A percentile compares a stretch with the other conserved stretches of the same genome.
phyloP scores from a whole-genome alignment of 2,888 invertebrate genomes.

The Cylindroiulus punctatus region DNA sequence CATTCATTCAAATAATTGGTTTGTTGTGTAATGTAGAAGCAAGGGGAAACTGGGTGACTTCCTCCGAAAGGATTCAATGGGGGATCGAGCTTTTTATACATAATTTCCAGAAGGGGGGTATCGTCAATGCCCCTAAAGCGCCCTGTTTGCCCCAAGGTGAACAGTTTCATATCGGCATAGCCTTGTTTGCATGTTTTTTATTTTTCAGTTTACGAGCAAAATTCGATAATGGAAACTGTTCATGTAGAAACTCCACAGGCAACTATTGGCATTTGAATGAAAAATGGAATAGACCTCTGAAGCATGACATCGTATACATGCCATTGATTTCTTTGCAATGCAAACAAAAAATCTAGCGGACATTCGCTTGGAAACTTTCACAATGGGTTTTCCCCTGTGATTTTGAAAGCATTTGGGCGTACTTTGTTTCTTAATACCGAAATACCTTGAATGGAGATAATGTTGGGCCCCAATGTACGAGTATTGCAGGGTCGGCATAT shows the following conservation, averaged over 20 bases:
- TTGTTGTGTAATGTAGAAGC: too few species aligned
- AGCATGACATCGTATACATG: neutral
- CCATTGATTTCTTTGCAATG: neutral
- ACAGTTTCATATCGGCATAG: slow-evolving; percentile 7
- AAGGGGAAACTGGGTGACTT: too few species aligned
- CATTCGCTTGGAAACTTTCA: neutral
- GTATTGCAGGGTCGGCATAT: too few species aligned
- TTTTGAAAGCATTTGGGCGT: neutral
- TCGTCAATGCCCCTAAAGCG: neutral
- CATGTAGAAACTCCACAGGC: neutral
- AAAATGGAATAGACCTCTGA: neutral
- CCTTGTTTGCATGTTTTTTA: neutral
- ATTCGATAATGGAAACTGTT: slow-evolving; percentile 18
- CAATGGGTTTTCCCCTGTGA: neutral
- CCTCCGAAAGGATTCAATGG: too few species aligned
- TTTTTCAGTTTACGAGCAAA: neutral
- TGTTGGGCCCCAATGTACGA: too few species aligned
- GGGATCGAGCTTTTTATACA: too few species aligned
- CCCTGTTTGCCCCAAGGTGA: neutral
- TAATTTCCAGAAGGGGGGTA: too few species aligned
- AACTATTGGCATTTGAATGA: neutral
- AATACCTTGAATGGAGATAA: too few species aligned
- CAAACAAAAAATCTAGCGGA: neutral
- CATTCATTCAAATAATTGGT: too few species aligned
- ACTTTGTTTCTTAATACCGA: neutral